Conservation (phyloP, 23 tunicate genomes). For the Ascidia mentula region DNA sequence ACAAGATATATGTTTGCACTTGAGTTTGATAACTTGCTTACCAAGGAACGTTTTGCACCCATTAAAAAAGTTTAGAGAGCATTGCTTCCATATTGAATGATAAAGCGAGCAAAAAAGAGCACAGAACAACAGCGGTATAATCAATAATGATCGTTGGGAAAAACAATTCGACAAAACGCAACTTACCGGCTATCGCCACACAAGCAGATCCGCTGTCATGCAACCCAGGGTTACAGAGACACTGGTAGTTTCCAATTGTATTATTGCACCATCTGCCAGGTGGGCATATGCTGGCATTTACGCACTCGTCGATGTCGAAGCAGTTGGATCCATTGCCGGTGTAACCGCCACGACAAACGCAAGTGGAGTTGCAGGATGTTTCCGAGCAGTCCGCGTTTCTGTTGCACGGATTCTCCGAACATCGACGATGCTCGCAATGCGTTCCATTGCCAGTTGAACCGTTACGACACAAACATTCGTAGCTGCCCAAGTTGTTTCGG, state of each 20-base stretch:
- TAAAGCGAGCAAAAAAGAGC: no score
- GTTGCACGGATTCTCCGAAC: not conserved
- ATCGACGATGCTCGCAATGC: not conserved
- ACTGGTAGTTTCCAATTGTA: not conserved
- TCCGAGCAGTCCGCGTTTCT: not conserved
- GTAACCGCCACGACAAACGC: not conserved
- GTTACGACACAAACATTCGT: not conserved
- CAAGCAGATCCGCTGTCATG: no score
- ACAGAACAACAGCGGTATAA: no score
- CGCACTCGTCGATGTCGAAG: not conserved
- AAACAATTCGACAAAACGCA: no score
- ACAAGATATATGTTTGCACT: no score
- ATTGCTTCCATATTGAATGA: no score
- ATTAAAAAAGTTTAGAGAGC: no score
- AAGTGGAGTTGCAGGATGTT: not conserved
- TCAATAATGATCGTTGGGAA: no score
- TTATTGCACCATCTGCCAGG: not conserved
- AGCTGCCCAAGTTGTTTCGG: conserved; percentile 23
- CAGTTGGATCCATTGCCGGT: not conserved
- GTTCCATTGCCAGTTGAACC: not conserved
- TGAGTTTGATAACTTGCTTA: no score
- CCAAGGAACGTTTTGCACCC: no score
- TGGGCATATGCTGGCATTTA: not conserved
- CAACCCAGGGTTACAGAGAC: not conserved
- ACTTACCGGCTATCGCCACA: no score